Evolutionary conservation across 2,888 invertebrate genomes (phyloP).

Genomic region (Rhogogaster chlorosoma): DNA sequence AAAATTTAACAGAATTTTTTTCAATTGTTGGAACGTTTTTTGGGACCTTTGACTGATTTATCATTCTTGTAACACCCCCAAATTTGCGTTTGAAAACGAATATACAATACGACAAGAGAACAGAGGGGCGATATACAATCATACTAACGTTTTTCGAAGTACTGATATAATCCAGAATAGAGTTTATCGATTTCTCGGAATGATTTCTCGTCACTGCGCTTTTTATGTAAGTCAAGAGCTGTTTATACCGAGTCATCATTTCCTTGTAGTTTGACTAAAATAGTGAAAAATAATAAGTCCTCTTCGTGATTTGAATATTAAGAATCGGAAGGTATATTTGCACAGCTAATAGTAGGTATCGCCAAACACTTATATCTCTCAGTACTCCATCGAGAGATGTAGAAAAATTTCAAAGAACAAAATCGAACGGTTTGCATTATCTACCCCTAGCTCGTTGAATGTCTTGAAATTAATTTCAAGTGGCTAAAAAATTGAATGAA

Average conservation of each 20-base stretch:
- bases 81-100: not conserved
- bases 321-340: not conserved
- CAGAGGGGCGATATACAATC: constrained; percentile 14
- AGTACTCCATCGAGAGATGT: not conserved
- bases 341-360: not conserved
- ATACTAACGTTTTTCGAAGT: constrained; percentile 97
- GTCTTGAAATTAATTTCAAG: not conserved
- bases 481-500: too few species aligned
- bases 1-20: not conserved
- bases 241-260: constrained; percentile 98
- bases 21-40: not conserved
- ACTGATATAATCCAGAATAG: constrained; percentile 99
- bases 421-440: not conserved
- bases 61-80: not conserved
- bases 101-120: not conserved
- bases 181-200: constrained; percentile 99
- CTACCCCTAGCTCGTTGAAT: not conserved
- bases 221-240: constrained; percentile 98
- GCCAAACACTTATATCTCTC: not conserved
- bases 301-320: not conserved
- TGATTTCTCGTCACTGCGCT: constrained; percentile 99
- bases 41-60: not conserved
- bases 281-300: not conserved
- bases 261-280: constrained; percentile 92
- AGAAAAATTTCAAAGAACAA: not conserved